Percentiles rank a stretch among this genome's conserved stretches.
phyloP scores from a whole-genome alignment of 2,113 vertebrate species.

The Neotoma lepida region DNA sequence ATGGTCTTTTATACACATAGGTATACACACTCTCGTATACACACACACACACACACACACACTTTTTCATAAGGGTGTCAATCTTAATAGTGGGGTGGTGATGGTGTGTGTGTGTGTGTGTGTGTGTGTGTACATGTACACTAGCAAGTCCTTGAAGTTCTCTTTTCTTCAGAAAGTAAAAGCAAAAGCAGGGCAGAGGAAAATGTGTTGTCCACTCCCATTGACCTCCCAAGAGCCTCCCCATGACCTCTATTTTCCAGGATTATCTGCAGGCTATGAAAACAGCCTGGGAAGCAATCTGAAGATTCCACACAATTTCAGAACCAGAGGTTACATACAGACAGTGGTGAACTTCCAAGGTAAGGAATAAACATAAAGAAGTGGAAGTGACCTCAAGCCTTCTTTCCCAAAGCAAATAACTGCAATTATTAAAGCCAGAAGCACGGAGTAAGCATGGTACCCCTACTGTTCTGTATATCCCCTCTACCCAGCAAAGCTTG shows the following conservation, averaged over 20 bases:
- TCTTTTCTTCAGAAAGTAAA: not conserved
- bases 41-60: not conserved
- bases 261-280: not conserved
- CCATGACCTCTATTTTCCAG: not conserved
- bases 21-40: not conserved
- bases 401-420: conserved; percentile 8
- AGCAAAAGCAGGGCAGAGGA: not conserved
- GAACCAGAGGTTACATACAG: not conserved
- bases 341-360: not conserved
- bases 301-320: not conserved
- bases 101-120: not conserved
- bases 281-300: not conserved
- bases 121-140: not conserved
- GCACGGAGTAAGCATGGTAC: not conserved
- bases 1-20: conserved; percentile 39
- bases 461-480: not conserved
- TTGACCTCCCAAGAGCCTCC: fast-evolving
- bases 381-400: not conserved
- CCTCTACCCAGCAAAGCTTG: not conserved
- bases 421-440: not conserved
- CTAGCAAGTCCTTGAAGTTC: conserved; percentile 36
- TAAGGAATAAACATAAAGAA: not conserved
- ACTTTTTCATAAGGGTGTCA: not conserved
- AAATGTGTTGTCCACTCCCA: not conserved
- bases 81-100: not conserved